Evolutionary conservation across 1,140 invertebrate genomes (phyloP), one percentile per base, ranked within the genome.

Genomic region (Alviniconcha marisindica): DNA sequence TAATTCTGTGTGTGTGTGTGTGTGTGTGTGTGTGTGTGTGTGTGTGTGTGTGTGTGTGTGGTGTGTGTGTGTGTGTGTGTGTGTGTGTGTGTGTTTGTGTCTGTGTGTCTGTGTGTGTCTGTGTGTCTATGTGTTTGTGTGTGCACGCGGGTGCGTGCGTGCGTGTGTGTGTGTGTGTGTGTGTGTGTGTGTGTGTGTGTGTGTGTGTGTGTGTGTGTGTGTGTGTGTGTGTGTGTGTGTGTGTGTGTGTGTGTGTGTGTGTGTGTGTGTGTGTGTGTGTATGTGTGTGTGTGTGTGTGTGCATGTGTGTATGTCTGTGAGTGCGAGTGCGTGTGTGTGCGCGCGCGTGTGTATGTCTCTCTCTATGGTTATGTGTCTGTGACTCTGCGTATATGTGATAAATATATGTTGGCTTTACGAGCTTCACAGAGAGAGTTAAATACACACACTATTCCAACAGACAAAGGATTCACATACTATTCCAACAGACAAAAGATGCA

Each of bases 21-120:
- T 63, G 60, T 63, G 60, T 63, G 60, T 63, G 60, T 63, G 60
- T 63, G 60, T 63, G 60, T 63, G 10, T n/a, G 60, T 63, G 60
- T 63, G 10, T 63, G 60, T 63, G 5, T 63, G 33, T 71, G 4
- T 63, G 60, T 63, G 10, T 63, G 60, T 14, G 10, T 63, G 60
- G 60, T 63, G 10, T 63, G 60, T 10, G 10, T 63, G 60, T 63
- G 10, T 63, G 60, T 63, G 10, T 63, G 60, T 63, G 60, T 63
- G 24, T 63, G 10, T 63, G 60, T n/a, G 60, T 63, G 24, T 10
- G 60, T 63, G 60, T 24, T 10, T 10, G 60, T 63, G 60, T 63
- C 7, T 63, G 24, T 63, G 10, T 63, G 60, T n/a, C n/a, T n/a
- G n/a, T n/a, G n/a, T n/a, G n/a, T n/a, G n/a, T n/a, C n/a, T n/a